phyloP scores from a whole-genome alignment of 2,888 invertebrate species.

The Aporophyla lueneburgensis region DNA sequence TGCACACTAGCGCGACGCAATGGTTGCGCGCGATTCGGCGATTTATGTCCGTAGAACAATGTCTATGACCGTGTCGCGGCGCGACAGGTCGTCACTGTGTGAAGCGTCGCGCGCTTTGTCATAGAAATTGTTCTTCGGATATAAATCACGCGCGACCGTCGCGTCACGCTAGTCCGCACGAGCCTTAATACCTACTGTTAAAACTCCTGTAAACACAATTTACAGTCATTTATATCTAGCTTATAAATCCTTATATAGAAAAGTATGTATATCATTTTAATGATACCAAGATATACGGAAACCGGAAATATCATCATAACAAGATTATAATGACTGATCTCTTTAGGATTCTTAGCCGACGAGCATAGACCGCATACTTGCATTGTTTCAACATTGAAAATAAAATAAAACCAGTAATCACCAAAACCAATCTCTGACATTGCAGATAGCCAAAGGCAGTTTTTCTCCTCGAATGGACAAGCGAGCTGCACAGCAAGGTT shows the following conservation, averaged over 20 bases:
- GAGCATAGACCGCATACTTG: neutral
- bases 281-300: conserved; percentile 1
- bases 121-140: no score
- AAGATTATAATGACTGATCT: neutral
- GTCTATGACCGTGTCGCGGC: no score
- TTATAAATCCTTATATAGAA: neutral
- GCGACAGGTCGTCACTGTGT: no score
- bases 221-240: neutral
- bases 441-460: conserved; percentile 1
- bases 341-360: neutral
- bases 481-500: neutral
- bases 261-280: conserved; percentile 17
- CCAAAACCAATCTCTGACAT: neutral
- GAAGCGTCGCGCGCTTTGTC: no score
- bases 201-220: neutral
- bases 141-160: no score
- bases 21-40: no score
- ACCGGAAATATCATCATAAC: conserved; percentile 29
- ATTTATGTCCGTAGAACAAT: no score
- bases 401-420: neutral
- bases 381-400: neutral
- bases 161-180: no score
- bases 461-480: conserved; percentile 6
- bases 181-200: no score
- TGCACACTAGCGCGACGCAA: no score